These are phyloP conservation scores for Nebria brevicollis DNA, from an alignment of 2,888 invertebrate genomes.

Conservation along the genomic window DNA sequence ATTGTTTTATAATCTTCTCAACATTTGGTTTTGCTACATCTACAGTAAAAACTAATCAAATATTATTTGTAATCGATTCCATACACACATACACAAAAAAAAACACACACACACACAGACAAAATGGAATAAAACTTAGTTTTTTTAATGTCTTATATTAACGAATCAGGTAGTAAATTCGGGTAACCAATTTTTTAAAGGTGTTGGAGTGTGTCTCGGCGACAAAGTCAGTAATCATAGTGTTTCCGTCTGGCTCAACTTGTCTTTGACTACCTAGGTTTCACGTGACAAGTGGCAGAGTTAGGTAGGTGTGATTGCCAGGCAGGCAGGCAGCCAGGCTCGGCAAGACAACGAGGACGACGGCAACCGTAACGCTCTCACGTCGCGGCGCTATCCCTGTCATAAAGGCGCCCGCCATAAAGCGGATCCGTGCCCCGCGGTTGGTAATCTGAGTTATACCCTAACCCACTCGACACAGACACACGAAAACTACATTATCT, in stretches of 20 bases:
- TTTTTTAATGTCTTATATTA: no score
- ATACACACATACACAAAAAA: no score
- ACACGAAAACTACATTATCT: conserved; percentile 34
- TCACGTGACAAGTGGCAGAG: not conserved
- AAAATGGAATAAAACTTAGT: no score
- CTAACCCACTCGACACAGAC: not conserved
- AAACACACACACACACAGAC: no score
- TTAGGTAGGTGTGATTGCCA: not conserved
- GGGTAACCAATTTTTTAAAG: no score
- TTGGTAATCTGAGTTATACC: conserved; percentile 12
- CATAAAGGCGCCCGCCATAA: conserved; percentile 33
- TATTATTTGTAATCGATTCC: no score
- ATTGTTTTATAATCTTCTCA: not conserved
- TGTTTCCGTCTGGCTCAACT: not conserved
- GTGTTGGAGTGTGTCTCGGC: not conserved
- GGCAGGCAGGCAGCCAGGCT: not conserved
- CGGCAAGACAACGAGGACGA: not conserved
- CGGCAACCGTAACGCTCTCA: conserved; percentile 12
- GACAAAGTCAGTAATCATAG: not conserved
- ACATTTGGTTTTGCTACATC: not conserved
- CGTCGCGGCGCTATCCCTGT: conserved; percentile 27
- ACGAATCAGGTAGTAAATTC: no score
- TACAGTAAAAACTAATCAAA: no score
- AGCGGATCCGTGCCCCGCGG: conserved; percentile 34
- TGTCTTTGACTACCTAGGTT: not conserved